Evolutionary conservation across 1,140 invertebrate genomes (phyloP), one percentile per base, ranked within the genome.

Genomic region (Maniola jurtina): DNA sequence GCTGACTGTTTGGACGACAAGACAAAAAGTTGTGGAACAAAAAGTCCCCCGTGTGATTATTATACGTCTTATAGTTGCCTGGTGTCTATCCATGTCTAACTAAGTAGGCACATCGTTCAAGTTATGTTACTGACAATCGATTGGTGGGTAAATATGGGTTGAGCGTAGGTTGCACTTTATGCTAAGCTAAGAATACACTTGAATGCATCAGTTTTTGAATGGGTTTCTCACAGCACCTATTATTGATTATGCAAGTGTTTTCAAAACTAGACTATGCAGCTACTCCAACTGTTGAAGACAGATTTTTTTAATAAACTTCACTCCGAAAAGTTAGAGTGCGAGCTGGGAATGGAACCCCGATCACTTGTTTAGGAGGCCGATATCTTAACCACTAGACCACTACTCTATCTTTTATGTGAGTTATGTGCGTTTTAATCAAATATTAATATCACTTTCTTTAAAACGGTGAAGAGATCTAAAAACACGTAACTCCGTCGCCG

Each of bases 131-230:
- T 60, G 35, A 4, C 13, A 1, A 33, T 48, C 50, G 36, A 63
- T 63, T 38, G 48, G 38, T 62, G 47, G 11, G 52, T 54, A 54
- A 40, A 61, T 35, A 48, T 45, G 59, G 9, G 1, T 33, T 13
- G 42, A 11, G 42, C 42, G 42, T 45, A 45, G 42, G 42, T 45
- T 45, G 9, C 42, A 45, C 42, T 45, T 45, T 45, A 45, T 45
- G 42, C 42, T 45, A 45, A 45, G 42, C 42, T 45, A 45, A 45
- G 42, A 45, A 45, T 45, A 45, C 42, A 45, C 42, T 45, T 45
- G 42, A 11, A 45, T n/a, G 13, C 42, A 45, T 45, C 42, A 45
- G 9, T 45, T 45, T 45, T 45, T 45, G 42, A 45, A 13, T 45
- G 42, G 40, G 6, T 45, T 45, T 45, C 42, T 45, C 42, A 45